These are phyloP conservation scores for Amphiprion ocellaris DNA, from an alignment of 2,113 vertebrate genomes.

Conservation along the genomic window DNA sequence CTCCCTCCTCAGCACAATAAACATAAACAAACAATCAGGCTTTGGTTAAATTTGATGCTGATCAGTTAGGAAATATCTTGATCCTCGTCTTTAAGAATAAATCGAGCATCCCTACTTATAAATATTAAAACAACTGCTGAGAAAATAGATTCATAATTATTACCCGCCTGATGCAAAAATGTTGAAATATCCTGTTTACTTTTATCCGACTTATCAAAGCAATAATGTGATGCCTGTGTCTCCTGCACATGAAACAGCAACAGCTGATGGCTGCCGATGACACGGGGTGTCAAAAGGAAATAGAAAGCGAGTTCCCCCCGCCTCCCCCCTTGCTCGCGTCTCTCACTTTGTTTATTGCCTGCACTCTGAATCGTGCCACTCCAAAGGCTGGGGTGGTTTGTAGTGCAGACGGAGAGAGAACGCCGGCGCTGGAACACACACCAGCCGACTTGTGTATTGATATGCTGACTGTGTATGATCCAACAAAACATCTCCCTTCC, in stretches of 20 bases:
- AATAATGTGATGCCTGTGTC: slow-evolving; percentile 15
- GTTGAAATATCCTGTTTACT: slow-evolving; percentile 49
- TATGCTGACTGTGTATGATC: slow-evolving; percentile 64
- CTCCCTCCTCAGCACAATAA: too few relatives aligned
- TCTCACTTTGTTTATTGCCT: slow-evolving; percentile 44
- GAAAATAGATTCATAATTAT: slow-evolving; percentile 28
- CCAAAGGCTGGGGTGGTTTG: slow-evolving; percentile 2
- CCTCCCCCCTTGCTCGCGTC: slow-evolving; percentile 7
- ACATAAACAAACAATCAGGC: too few relatives aligned
- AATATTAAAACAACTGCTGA: slow-evolving; percentile 7
- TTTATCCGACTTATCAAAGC: slow-evolving; percentile 45
- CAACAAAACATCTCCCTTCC: slow-evolving; percentile 56
- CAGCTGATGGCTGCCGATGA: slow-evolving; percentile 64
- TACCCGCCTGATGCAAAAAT: slow-evolving; percentile 43
- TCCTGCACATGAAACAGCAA: slow-evolving; percentile 37
- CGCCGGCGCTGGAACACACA: background rate
- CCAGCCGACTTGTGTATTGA: slow-evolving; percentile 22
- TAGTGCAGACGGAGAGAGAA: background rate
- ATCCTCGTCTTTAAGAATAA: too few relatives aligned
- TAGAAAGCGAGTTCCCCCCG: slow-evolving; percentile 12
- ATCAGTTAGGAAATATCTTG: too few relatives aligned
- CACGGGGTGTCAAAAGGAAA: slow-evolving; percentile 68
- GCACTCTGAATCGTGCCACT: slow-evolving; percentile 33
- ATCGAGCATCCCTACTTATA: slow-evolving; percentile 10
- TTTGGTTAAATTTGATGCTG: too few relatives aligned